Evolutionary conservation across 2,113 vertebrate genomes (phyloP).

Genomic region (Gallinago media): DNA sequence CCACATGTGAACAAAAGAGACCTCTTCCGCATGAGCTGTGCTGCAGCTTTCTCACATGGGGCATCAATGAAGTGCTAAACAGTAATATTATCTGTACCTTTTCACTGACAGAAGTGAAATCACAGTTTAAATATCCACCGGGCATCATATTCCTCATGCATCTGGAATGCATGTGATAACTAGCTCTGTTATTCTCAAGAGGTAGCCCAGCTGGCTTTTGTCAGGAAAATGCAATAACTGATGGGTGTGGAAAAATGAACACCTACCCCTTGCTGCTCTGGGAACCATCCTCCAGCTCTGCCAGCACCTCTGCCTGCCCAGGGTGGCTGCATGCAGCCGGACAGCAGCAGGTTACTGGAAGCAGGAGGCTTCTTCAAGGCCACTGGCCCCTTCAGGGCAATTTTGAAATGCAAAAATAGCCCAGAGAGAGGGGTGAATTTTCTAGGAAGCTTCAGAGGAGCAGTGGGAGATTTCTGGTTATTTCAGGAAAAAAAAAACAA

Average conservation of each 20-base stretch:
- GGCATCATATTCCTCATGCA: not conserved
- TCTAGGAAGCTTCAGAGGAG: not conserved
- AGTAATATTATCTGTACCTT: not conserved
- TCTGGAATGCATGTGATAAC: not conserved
- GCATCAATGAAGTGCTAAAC: not conserved
- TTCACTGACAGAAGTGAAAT: not conserved
- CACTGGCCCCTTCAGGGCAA: not conserved
- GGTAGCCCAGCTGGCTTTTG: not conserved
- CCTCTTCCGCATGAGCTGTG: fast-evolving
- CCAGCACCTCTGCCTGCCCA: not conserved
- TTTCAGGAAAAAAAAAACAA: not conserved
- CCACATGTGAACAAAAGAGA: not conserved
- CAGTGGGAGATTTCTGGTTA: not conserved
- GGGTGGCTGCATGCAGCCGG: fast-evolving
- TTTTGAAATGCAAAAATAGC: not conserved
- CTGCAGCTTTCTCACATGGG: not conserved
- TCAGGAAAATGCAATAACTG: not conserved
- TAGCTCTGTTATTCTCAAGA: not conserved
- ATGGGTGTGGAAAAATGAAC: not conserved
- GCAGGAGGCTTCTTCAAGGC: not conserved
- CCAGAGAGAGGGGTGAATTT: not conserved
- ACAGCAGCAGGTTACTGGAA: not conserved
- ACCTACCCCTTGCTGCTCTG: not conserved
- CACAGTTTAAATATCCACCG: not conserved
- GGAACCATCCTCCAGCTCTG: not conserved